phyloP scores from a whole-genome alignment of 2,113 vertebrate genomes.

The Nesogale talazaci region DNA sequence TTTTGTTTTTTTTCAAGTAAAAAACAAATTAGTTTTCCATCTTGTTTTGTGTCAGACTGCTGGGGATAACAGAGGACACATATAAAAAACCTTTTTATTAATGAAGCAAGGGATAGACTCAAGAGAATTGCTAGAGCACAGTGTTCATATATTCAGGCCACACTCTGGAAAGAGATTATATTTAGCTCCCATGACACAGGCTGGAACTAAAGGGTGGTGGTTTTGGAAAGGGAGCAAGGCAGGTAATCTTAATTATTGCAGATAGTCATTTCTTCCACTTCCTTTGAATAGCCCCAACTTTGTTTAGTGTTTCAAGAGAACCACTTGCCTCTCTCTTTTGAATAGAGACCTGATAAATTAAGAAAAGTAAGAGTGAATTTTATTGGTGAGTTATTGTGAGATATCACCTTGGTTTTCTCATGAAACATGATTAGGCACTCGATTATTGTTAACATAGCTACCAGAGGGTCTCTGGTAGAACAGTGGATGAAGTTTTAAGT shows the following conservation, averaged over 20 bases:
- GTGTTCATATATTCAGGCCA: constrained; percentile 66
- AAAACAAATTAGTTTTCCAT: constrained; percentile 85
- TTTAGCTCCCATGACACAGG: constrained; percentile 79
- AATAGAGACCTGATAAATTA: constrained; percentile 52
- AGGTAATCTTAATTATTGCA: constrained; percentile 77
- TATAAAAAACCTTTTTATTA: constrained; percentile 83
- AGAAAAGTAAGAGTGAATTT: constrained; percentile 74
- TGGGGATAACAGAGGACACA: constrained; percentile 75
- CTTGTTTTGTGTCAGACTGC: constrained; percentile 73
- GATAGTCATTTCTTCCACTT: constrained; percentile 71
- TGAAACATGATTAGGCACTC: not conserved
- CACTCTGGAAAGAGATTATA: constrained; percentile 75
- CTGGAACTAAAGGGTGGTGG: not conserved
- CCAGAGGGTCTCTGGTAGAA: too few relatives aligned
- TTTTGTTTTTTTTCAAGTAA: constrained; percentile 82
- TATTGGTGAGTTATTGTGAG: constrained; percentile 39
- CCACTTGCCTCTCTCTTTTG: constrained; percentile 59
- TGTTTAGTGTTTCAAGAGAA: constrained; percentile 68
- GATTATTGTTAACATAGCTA: not conserved
- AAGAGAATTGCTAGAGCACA: constrained; percentile 75
- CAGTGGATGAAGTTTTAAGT: too few relatives aligned
- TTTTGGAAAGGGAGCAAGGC: constrained; percentile 41
- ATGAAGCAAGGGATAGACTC: constrained; percentile 75
- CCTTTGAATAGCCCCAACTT: constrained; percentile 65
- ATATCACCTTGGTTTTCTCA: constrained; percentile 45